phyloP scores from a whole-genome alignment of 2,888 invertebrate genomes.

The Drosophila anomalipes region DNA sequence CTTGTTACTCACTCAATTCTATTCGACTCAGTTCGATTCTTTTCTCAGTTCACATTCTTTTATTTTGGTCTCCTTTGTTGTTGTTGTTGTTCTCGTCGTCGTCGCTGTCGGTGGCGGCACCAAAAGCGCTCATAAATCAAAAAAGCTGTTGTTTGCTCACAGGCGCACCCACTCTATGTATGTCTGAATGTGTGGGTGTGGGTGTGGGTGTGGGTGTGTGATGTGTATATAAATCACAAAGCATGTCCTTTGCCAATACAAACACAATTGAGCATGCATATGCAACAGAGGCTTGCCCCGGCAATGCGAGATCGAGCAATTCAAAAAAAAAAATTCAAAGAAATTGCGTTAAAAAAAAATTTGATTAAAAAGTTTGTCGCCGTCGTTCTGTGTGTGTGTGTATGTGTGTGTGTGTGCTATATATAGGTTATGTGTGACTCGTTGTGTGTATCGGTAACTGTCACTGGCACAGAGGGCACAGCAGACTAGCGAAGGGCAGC shows the following conservation, averaged over 20 bases:
- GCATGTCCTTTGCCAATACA: slow-evolving; percentile 81
- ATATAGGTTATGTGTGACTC: slow-evolving; percentile 13
- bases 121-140: slow-evolving; percentile 79
- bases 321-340: slow-evolving; percentile 54
- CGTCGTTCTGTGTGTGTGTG: slow-evolving; percentile 30
- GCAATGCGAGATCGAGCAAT: slow-evolving; percentile 22
- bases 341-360: slow-evolving; percentile 77
- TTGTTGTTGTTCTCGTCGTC: slow-evolving; percentile 23
- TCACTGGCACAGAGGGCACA: slow-evolving; percentile 58
- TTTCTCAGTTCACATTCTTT: slow-evolving; percentile 11
- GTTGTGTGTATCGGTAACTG: slow-evolving; percentile 60
- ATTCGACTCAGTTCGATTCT: slow-evolving; percentile 27
- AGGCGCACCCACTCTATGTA: slow-evolving; percentile 46
- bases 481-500: slow-evolving; percentile 4
- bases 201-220: slow-evolving; percentile 58
- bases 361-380: slow-evolving; percentile 81
- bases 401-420: slow-evolving; percentile 16
- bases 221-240: slow-evolving; percentile 80
- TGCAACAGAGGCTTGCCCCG: slow-evolving; percentile 58
- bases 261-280: slow-evolving; percentile 75
- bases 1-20: slow-evolving; percentile 21
- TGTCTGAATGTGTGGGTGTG: slow-evolving; percentile 50
- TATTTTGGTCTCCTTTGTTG: slow-evolving; percentile 22
- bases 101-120: slow-evolving; percentile 51
- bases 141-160: slow-evolving; percentile 77